phyloP scores from a whole-genome alignment of 1,140 invertebrate genomes.

The Musca vetustissima region DNA sequence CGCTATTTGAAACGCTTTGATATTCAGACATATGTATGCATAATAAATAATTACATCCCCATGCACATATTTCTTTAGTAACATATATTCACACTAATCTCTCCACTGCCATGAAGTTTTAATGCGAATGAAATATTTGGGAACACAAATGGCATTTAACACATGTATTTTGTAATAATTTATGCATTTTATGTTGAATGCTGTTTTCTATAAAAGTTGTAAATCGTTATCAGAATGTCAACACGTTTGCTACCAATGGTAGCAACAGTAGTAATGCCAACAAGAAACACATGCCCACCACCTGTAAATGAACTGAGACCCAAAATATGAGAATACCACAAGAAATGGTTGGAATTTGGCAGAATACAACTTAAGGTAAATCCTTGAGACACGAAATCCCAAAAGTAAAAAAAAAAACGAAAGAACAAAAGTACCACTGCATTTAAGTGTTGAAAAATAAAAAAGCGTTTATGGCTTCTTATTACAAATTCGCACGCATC shows the following conservation, averaged over 20 bases:
- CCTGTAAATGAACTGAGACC: no score
- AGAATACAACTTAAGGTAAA: neutral
- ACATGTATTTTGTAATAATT: slow-evolving; percentile 10
- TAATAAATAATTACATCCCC: no score
- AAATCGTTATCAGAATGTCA: slow-evolving; percentile 20
- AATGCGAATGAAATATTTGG: no score
- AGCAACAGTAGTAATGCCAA: no score
- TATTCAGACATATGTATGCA: no score
- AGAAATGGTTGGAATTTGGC: no score
- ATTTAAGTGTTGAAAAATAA: slow-evolving; percentile 22
- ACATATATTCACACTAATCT: no score
- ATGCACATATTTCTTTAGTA: no score
- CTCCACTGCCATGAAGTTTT: no score
- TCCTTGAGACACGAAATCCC: neutral
- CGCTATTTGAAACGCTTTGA: no score
- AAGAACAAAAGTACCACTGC: slow-evolving; percentile 7
- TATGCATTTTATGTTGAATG: slow-evolving; percentile 16
- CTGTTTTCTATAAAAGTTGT: slow-evolving; percentile 17
- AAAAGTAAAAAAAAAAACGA: neutral
- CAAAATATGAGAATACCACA: no score
- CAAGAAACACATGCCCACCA: no score
- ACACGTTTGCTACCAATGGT: neutral
- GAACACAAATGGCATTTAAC: neutral
- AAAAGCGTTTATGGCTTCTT: slow-evolving; percentile 23
- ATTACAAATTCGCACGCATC: slow-evolving; percentile 23